Evolutionary conservation across 2,888 invertebrate species (phyloP).

Genomic region (Cosmorhoe ocellata): DNA sequence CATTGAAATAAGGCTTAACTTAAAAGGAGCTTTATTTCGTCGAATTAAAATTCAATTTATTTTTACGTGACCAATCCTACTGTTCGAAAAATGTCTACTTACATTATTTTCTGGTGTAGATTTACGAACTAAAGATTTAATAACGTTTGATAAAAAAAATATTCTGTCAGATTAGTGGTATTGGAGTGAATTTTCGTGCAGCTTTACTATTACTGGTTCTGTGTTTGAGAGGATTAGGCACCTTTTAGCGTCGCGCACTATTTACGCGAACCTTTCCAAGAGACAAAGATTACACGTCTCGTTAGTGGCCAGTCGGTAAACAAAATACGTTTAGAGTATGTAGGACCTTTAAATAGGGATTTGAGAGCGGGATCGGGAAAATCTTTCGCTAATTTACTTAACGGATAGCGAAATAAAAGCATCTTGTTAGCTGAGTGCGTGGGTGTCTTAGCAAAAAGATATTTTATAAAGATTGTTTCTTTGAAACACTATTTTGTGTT

Average conservation of each 20-base stretch:
- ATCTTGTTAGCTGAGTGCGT: neutral
- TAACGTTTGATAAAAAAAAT: no score
- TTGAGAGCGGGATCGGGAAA: constrained; percentile 9
- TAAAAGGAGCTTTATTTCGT: neutral
- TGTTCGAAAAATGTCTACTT: no score
- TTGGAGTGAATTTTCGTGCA: constrained; percentile 8
- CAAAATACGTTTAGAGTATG: constrained; percentile 25
- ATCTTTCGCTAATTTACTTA: constrained; percentile 9
- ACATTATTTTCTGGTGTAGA: no score
- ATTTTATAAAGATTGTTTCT: no score
- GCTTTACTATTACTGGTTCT: constrained; percentile 8
- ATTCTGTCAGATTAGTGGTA: neutral
- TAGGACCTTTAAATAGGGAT: constrained; percentile 20
- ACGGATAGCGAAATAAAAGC: constrained; percentile 2
- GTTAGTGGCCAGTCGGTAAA: constrained; percentile 41
- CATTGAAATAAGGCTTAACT: neutral
- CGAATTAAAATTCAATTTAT: no score
- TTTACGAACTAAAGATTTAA: no score
- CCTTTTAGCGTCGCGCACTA: constrained; percentile 74
- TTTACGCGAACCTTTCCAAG: constrained; percentile 61
- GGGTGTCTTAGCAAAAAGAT: neutral
- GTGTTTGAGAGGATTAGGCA: constrained; percentile 58
- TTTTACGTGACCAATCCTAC: no score
- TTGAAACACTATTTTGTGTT: no score
- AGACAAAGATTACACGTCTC: constrained; percentile 54